Evolutionary conservation across 2,888 invertebrate genomes (phyloP).

Genomic region (Philonicus albiceps): DNA sequence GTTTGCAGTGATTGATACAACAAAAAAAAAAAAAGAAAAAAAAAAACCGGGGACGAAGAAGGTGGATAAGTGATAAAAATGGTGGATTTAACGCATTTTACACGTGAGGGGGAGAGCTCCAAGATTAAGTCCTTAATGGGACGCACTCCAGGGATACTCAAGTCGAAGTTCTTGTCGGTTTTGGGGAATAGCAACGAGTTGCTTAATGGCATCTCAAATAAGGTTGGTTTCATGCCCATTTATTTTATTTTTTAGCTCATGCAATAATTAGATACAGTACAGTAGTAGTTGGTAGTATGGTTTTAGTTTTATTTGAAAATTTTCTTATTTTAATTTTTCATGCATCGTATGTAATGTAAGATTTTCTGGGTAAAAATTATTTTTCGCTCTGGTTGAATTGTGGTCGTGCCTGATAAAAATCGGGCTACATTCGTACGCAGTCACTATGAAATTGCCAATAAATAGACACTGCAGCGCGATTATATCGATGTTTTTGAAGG

Average conservation of each 20-base stretch:
- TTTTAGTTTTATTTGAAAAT: not conserved
- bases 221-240: constrained; percentile 55
- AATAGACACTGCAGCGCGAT: not conserved
- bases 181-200: constrained; percentile 65
- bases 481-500: not conserved
- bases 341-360: not conserved
- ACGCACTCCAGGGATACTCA: constrained; percentile 63
- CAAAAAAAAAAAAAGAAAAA: too few relatives aligned
- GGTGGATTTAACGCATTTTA: constrained; percentile 52
- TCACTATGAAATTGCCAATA: constrained; percentile 18
- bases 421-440: not conserved
- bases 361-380: not conserved
- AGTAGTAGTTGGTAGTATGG: not conserved
- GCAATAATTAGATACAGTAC: not conserved
- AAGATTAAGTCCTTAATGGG: constrained; percentile 64
- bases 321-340: not conserved
- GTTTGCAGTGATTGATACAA: not conserved
- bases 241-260: not conserved
- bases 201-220: constrained; percentile 64
- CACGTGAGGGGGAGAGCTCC: constrained; percentile 60
- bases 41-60: not conserved
- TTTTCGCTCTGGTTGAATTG: not conserved
- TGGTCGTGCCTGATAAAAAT: not conserved
- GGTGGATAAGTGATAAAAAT: not conserved
- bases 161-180: constrained; percentile 64